These are phyloP conservation scores for Indri indri DNA, from an alignment of 2,113 vertebrate species.

Conservation along the genomic window DNA sequence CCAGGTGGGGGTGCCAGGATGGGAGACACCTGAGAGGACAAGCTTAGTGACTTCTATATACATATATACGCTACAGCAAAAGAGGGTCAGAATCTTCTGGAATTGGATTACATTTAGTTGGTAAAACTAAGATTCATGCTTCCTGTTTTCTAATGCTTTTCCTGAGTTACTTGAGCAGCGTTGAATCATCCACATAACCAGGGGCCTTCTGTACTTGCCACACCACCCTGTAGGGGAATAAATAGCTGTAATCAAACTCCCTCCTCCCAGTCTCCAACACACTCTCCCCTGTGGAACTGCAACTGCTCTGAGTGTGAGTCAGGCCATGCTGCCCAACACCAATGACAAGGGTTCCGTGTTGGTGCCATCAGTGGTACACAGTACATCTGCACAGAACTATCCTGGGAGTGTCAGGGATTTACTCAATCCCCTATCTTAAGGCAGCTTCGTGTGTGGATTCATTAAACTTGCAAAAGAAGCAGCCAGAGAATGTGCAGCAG, in stretches of 20 bases:
- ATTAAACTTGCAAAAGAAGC: neutral
- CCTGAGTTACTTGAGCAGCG: neutral
- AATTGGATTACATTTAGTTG: neutral
- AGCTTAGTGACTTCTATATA: neutral
- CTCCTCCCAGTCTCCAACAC: neutral
- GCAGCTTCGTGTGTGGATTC: neutral
- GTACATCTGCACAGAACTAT: neutral
- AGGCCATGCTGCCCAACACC: neutral
- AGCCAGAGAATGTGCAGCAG: neutral
- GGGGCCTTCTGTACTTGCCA: neutral
- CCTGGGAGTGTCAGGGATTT: neutral
- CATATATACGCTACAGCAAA: neutral
- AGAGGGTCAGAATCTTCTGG: neutral
- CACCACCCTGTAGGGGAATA: neutral
- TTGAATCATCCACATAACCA: neutral
- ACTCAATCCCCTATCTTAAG: neutral
- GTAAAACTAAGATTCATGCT: neutral
- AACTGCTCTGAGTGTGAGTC: neutral
- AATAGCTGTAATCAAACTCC: neutral
- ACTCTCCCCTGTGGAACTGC: neutral
- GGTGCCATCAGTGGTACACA: neutral
- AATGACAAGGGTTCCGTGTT: too few species aligned
- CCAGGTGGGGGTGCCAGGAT: neutral
- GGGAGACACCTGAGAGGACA: neutral
- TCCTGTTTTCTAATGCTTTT: constrained; percentile 10